Conservation (phyloP, 2,797 vertebrate species). For the Labroides dimidiatus region DNA sequence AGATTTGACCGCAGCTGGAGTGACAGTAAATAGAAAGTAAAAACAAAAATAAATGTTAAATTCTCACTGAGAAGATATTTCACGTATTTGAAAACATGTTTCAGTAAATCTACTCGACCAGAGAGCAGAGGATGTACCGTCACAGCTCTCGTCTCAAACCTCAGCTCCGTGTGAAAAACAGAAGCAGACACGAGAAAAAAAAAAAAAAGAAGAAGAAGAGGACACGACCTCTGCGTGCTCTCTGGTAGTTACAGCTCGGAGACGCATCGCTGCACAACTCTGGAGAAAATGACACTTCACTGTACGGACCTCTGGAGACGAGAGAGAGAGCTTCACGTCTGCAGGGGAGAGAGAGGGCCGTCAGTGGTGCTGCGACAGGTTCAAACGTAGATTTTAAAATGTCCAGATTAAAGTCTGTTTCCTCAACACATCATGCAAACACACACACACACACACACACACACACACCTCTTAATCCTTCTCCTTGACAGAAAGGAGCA, state of each 20-base stretch:
- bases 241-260: slow-evolving; percentile 7
- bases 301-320: slow-evolving; percentile 17
- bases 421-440: neutral
- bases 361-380: neutral
- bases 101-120: neutral
- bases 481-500: slow-evolving; percentile 40
- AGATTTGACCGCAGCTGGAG: too few relatives aligned
- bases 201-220: slow-evolving; percentile 28
- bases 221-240: slow-evolving; percentile 33
- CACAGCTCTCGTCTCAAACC: neutral
- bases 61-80: too few relatives aligned
- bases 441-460: neutral
- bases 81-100: too few relatives aligned
- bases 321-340: slow-evolving; percentile 19
- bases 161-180: slow-evolving; percentile 23
- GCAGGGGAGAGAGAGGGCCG: neutral
- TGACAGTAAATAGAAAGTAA: too few relatives aligned
- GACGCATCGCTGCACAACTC: slow-evolving; percentile 31
- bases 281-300: slow-evolving; percentile 37
- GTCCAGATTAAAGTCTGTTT: slow-evolving; percentile 9
- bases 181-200: slow-evolving; percentile 28
- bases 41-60: too few relatives aligned
- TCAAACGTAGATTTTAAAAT: slow-evolving; percentile 4
- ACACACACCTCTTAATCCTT: slow-evolving; percentile 35
- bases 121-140: neutral